Evolutionary conservation across 2,888 invertebrate genomes (phyloP), one percentile per base, ranked within the genome.

Genomic region (Caradrina clavipalpis): DNA sequence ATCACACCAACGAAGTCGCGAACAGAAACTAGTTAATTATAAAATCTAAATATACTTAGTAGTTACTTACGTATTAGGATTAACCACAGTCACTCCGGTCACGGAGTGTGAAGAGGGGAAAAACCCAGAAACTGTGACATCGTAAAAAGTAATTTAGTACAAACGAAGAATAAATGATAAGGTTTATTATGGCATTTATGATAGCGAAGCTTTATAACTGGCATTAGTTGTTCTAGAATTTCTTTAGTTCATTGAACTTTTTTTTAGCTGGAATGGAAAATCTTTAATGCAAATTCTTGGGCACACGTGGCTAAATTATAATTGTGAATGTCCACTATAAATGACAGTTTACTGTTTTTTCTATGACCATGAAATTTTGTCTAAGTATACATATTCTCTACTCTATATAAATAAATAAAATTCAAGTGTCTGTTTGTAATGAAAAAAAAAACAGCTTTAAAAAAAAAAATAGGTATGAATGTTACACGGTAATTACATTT

Each of bases 71-170:
- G 57, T 68, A 50, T 69, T 59, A 67, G 61, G 26, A 50, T 51
- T 77, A 56, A 26, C 47, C 49, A 59, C 45, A 19, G 66, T 71
- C 69, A 66, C 45, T 19, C n/a, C 47, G 35, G 39, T 73, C 64
- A 56, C 51, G 4, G n/a, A 63, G 49, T 77, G 66, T 80, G 56
- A 70, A 55, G 42, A 70, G 26, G 67, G 76, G 73, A 56, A 70
- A 49, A 59, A 62, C 58, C 70, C 62, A 63, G 66, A 66, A 54
- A 63, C 78, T 68, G 73, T 82, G 82, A 82, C 83, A 83, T 74
- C 67, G 66, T 79, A 74, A 78, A 78, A 81, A 68, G 26, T 76
- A 72, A 81, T 76, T 75, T 68, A 51, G 31, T 56, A 19, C 19
- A 2, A 35, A 6, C 26, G 22, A 58, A 54, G 45, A 58, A 54